A percentile compares a stretch with the other conserved stretches of the same genome.
Conservation (phyloP, 2,113 vertebrate genomes). For the Narcine bancroftii region DNA sequence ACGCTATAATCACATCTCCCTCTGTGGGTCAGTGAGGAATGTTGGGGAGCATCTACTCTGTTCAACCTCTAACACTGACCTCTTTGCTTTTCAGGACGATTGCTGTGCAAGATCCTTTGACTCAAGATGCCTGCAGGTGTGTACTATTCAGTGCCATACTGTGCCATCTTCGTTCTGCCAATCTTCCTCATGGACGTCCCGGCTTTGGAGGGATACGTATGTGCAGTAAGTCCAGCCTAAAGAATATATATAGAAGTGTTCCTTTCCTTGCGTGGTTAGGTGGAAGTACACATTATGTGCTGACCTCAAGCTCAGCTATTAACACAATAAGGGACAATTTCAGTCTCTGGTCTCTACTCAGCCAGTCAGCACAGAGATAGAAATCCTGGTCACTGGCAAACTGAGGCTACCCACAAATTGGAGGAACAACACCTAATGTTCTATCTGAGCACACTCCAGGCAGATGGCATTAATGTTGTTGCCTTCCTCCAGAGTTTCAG, state of each 20-base stretch:
- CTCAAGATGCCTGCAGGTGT: slow-evolving; percentile 17
- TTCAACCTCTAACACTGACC: background rate
- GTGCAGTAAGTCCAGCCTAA: background rate
- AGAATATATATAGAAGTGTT: too few species aligned
- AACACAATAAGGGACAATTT: background rate
- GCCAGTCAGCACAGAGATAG: too few species aligned
- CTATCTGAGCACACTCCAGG: too few species aligned
- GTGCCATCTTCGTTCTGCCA: slow-evolving; percentile 17
- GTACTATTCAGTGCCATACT: slow-evolving; percentile 3
- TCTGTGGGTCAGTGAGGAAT: background rate
- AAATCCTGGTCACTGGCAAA: too few species aligned
- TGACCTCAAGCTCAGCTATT: background rate
- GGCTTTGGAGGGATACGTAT: background rate
- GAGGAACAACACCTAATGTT: too few species aligned
- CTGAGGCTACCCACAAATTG: too few species aligned
- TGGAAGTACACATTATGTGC: too few species aligned
- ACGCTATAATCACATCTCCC: background rate
- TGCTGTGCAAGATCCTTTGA: background rate
- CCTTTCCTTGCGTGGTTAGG: too few species aligned
- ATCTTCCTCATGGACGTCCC: background rate
- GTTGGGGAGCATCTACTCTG: background rate
- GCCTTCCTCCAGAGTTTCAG: too few species aligned
- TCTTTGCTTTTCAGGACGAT: background rate
- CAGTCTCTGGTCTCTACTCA: background rate
- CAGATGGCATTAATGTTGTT: too few species aligned